Conservation (phyloP, 1,140 invertebrate genomes). For the Cydia splendana region DNA sequence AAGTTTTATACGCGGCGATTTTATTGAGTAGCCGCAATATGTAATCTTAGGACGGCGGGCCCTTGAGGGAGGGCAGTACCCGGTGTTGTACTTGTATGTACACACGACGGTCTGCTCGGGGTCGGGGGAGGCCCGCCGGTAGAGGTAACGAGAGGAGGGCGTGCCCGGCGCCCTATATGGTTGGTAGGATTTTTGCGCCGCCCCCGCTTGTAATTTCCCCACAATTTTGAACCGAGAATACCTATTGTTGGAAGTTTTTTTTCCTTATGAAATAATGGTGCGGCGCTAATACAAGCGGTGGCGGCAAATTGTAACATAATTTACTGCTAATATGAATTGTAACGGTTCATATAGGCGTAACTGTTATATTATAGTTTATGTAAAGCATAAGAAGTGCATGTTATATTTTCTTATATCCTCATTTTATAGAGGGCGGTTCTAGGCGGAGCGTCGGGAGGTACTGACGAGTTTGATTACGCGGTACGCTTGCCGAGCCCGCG, state of each 20-base stretch:
- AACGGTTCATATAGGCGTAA: conserved; percentile 75
- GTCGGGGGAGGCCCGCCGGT: neutral
- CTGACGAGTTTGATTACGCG: neutral
- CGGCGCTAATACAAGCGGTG: conserved; percentile 43
- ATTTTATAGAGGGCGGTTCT: conserved; percentile 51
- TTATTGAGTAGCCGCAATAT: conserved; percentile 74
- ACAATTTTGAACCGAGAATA: conserved; percentile 17
- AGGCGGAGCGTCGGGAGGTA: neutral
- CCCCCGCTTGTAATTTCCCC: neutral
- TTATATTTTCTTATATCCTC: conserved; percentile 73
- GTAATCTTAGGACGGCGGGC: conserved; percentile 54
- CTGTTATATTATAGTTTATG: conserved; percentile 78
- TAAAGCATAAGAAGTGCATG: conserved; percentile 77
- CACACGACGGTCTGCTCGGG: neutral
- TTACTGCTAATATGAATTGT: conserved; percentile 69
- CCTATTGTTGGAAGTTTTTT: neutral
- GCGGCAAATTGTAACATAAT: conserved; percentile 69
- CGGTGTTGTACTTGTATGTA: neutral
- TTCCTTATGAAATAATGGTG: conserved; percentile 24
- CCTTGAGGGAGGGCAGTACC: neutral
- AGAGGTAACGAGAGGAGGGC: conserved; percentile 10
- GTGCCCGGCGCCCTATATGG: neutral
- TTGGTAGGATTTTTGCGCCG: conserved; percentile 3
- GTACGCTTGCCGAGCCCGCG: conserved; percentile 31
- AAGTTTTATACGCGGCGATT: conserved; percentile 74